phyloP scores from a whole-genome alignment of 1,140 invertebrate genomes.

The Papilio machaon region DNA sequence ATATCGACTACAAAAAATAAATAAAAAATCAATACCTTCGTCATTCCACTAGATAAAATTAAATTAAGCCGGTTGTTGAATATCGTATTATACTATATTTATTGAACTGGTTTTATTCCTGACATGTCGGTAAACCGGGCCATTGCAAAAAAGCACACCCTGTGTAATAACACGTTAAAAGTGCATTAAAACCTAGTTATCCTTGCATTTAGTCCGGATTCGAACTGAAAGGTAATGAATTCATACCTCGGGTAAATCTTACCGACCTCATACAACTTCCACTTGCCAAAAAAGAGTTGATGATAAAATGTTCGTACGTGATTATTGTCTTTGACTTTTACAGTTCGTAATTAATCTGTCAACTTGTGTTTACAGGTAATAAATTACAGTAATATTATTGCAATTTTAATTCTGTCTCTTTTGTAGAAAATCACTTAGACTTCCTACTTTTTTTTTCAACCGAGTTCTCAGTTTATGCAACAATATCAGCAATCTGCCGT shows the following conservation, averaged over 20 bases:
- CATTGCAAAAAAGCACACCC: slow-evolving; percentile 23
- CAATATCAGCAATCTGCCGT: not conserved
- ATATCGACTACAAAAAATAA: not conserved
- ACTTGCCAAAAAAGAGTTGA: slow-evolving; percentile 26
- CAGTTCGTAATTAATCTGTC: not conserved
- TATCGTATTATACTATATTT: not conserved
- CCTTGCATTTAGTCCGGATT: slow-evolving; percentile 41
- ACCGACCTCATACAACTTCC: slow-evolving; percentile 37
- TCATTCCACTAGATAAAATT: not conserved
- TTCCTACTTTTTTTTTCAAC: not conserved
- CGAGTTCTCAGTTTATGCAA: not conserved
- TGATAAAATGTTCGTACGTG: not conserved
- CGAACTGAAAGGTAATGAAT: slow-evolving; percentile 1
- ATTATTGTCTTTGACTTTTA: slow-evolving; percentile 16
- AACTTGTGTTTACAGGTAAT: not conserved
- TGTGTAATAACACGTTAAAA: slow-evolving; percentile 24
- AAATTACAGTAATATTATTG: not conserved
- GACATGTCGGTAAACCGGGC: slow-evolving; percentile 7
- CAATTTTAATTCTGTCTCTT: not conserved
- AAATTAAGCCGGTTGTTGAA: not conserved
- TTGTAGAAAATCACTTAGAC: not conserved
- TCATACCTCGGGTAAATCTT: slow-evolving; percentile 27
- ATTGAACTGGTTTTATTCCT: slow-evolving; percentile 13
- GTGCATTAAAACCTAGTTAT: slow-evolving; percentile 30
- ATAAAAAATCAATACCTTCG: not conserved